phyloP scores from a whole-genome alignment of 2,797 vertebrate genomes.

The Aphelocoma californica region DNA sequence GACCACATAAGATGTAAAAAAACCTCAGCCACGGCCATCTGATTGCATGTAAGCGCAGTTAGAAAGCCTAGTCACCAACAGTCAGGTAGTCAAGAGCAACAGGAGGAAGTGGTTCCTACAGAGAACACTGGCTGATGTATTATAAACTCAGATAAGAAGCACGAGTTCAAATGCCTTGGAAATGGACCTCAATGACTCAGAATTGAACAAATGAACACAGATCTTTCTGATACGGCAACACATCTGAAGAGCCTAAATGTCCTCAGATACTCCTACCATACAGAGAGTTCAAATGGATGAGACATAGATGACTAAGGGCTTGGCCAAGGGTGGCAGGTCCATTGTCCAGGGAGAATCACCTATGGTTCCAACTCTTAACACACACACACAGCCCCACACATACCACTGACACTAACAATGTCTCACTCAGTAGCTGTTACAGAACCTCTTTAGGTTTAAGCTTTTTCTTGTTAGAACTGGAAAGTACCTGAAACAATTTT shows the following conservation, averaged over 20 bases:
- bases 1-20: background rate
- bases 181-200: background rate
- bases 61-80: background rate
- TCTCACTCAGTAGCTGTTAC: background rate
- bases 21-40: background rate
- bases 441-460: background rate
- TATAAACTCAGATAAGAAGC: background rate
- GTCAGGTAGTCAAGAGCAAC: background rate
- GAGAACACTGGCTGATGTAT: background rate
- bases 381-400: background rate
- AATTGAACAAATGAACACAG: background rate
- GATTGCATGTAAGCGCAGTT: background rate
- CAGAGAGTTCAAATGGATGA: background rate
- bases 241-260: background rate
- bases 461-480: background rate
- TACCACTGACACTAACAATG: background rate
- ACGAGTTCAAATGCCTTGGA: background rate
- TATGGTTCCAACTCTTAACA: background rate
- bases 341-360: background rate
- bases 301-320: fast-evolving
- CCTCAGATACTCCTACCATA: background rate
- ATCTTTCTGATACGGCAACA: background rate
- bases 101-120: background rate
- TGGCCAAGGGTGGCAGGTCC: background rate
- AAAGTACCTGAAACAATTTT: background rate